Conservation (phyloP, 2,113 vertebrate species). For the Pterocles orientalis region DNA sequence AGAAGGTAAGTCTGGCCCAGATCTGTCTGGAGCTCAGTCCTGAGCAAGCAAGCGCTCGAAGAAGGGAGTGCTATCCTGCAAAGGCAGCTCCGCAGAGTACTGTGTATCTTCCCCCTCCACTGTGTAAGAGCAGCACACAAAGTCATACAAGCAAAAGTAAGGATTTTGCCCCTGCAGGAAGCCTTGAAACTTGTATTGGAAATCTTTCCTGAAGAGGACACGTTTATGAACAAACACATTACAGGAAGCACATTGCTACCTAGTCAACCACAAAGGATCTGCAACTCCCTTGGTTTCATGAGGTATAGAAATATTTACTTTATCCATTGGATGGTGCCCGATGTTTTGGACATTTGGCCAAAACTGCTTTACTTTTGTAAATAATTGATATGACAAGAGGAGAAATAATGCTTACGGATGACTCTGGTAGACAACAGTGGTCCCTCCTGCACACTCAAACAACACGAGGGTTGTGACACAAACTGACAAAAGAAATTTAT, state of each 20-base stretch:
- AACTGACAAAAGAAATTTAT: constrained; percentile 53
- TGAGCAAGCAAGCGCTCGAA: background rate
- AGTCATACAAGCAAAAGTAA: background rate
- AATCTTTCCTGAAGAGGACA: background rate
- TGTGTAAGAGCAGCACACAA: background rate
- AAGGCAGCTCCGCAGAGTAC: background rate
- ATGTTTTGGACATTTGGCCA: background rate
- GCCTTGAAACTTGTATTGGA: background rate
- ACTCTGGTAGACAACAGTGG: background rate
- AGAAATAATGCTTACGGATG: background rate
- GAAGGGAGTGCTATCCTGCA: background rate
- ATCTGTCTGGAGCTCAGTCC: background rate
- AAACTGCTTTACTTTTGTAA: constrained; percentile 24
- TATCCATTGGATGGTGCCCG: background rate
- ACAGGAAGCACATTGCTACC: background rate
- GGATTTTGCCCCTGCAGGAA: background rate
- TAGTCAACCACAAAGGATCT: background rate
- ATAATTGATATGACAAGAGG: constrained; percentile 10
- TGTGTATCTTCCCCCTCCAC: background rate
- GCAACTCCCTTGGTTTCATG: background rate
- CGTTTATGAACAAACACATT: background rate
- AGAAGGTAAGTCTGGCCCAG: background rate
- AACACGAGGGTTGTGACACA: constrained; percentile 29
- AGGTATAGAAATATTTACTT: constrained; percentile 14
- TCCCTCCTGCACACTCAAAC: background rate